A percentile compares a stretch with the other conserved stretches of the same genome.
Conservation (phyloP, 2,113 vertebrate genomes). For the Panthera leo region DNA sequence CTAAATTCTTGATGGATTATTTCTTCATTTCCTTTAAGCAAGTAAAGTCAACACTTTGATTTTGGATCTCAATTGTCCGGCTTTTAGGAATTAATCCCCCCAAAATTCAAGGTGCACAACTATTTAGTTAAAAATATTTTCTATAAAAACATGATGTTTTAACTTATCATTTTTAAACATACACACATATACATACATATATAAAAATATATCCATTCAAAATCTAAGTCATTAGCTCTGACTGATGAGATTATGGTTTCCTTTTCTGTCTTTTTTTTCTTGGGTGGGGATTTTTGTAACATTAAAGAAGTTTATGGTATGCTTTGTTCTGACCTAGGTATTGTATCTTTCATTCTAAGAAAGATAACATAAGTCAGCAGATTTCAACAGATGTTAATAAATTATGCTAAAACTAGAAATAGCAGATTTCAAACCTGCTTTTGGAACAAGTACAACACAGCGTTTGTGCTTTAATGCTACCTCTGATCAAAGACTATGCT, state of each 20-base stretch:
- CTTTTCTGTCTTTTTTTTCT: background rate
- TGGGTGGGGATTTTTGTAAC: background rate
- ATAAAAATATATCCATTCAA: background rate
- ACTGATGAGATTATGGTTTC: background rate
- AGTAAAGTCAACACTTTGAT: background rate
- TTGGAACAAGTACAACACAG: background rate
- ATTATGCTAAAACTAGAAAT: background rate
- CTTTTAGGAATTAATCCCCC: background rate
- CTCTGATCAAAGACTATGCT: background rate
- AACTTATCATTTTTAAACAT: background rate
- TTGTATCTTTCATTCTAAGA: background rate
- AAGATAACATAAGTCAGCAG: background rate
- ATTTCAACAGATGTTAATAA: constrained; percentile 7
- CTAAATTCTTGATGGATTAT: background rate
- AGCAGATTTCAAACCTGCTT: background rate
- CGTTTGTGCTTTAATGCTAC: background rate
- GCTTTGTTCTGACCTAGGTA: background rate
- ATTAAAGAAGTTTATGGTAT: background rate
- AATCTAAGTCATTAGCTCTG: background rate
- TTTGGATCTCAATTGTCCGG: background rate
- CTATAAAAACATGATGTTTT: background rate
- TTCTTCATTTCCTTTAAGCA: background rate
- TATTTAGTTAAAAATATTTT: background rate
- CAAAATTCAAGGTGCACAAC: background rate
- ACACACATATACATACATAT: background rate